A percentile compares a stretch with the other conserved stretches of the same genome.
These are phyloP conservation scores for Sphecodes monilicornis DNA, from an alignment of 2,888 invertebrate genomes.

Conservation along the genomic window DNA sequence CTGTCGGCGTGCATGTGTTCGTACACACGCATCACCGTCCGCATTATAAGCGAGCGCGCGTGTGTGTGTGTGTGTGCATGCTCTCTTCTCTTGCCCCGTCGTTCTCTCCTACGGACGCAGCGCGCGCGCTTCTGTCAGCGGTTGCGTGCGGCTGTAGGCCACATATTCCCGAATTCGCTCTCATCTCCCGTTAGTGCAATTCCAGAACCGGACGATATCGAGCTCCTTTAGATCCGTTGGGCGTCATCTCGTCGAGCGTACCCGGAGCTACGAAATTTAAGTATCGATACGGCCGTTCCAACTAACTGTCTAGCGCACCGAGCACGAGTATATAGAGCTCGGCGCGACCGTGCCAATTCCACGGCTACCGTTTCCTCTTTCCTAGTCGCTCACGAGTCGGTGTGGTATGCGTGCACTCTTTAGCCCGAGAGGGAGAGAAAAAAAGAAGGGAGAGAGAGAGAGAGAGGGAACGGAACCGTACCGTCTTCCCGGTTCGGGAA, in stretches of 20 bases:
- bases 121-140: constrained; percentile 4
- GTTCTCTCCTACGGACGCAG: not conserved
- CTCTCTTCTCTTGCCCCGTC: not conserved
- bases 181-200: constrained; percentile 19
- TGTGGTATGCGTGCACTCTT: not conserved
- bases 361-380: constrained; percentile 32
- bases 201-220: constrained; percentile 1
- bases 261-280: constrained; percentile 62
- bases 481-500: constrained; percentile 17
- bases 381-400: not conserved
- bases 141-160: not conserved
- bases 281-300: constrained; percentile 34
- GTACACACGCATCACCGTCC: constrained; percentile 26
- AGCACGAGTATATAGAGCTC: not conserved
- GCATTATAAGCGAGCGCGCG: not conserved
- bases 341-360: constrained; percentile 9
- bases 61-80: not conserved
- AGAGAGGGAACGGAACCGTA: constrained; percentile 37
- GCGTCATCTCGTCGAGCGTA: not conserved
- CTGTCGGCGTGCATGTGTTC: constrained; percentile 44
- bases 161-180: constrained; percentile 19
- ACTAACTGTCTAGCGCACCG: not conserved
- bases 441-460: not conserved
- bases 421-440: not conserved
- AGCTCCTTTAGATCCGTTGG: not conserved